phyloP scores from a whole-genome alignment of 2,888 invertebrate genomes.

The Leptinotarsa juncta region DNA sequence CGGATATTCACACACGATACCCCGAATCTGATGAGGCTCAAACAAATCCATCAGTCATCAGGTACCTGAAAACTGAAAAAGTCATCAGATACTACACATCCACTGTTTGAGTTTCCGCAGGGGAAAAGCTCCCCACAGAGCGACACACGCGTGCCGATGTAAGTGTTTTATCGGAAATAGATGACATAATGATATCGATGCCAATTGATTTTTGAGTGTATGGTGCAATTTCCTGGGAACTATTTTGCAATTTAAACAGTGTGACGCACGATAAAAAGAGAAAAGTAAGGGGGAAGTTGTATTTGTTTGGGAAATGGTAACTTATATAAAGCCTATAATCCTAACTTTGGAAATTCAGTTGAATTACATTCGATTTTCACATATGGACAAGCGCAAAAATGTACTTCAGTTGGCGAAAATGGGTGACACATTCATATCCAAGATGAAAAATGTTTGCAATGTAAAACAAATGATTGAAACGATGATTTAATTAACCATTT shows the following conservation, averaged over 20 bases:
- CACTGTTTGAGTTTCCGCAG: constrained; percentile 45
- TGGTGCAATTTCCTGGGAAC: constrained; percentile 45
- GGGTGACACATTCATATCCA: no score
- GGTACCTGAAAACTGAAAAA: constrained; percentile 40
- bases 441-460: no score
- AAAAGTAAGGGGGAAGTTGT: constrained; percentile 13
- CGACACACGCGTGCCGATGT: constrained; percentile 51
- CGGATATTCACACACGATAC: constrained; percentile 41
- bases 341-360: no score
- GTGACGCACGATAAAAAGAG: constrained; percentile 15
- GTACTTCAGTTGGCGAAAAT: no score
- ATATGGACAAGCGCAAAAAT: no score
- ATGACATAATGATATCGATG: constrained; percentile 49
- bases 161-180: constrained; percentile 58
- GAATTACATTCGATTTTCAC: no score
- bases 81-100: constrained; percentile 46
- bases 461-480: no score
- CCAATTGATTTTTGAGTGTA: constrained; percentile 45
- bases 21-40: constrained; percentile 28
- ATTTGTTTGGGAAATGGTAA: constrained; percentile 15
- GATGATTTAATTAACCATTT: no score
- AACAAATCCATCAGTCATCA: constrained; percentile 30
- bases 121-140: constrained; percentile 35
- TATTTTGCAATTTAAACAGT: constrained; percentile 38
- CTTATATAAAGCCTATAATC: neutral